phyloP scores from a whole-genome alignment of 1,140 invertebrate genomes.

The Drosophila erecta region DNA sequence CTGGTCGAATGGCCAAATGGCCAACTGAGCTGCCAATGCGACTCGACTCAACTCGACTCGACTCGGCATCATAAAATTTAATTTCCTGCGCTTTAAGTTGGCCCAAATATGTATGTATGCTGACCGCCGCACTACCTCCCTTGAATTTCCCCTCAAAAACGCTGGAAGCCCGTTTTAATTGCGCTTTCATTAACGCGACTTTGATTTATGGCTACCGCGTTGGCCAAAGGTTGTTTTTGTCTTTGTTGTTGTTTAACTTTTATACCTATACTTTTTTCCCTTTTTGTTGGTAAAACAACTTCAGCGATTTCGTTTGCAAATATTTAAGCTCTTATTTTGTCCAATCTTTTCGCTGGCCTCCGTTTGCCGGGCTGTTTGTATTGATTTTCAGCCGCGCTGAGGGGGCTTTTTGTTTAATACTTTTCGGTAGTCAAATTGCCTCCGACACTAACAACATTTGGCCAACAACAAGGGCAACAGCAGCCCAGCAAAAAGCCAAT shows the following conservation, averaged over 20 bases:
- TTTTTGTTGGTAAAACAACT: conserved; percentile 10
- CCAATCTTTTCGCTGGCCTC: conserved; percentile 18
- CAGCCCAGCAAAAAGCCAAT: conserved; percentile 24
- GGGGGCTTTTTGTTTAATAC: conserved; percentile 76
- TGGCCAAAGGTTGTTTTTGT: conserved; percentile 73
- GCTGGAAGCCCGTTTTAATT: conserved; percentile 74
- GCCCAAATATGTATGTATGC: conserved; percentile 63
- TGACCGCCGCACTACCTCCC: conserved; percentile 9
- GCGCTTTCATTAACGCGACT: conserved; percentile 83
- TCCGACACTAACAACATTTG: conserved; percentile 40
- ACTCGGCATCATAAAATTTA: conserved; percentile 79
- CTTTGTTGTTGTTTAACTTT: conserved; percentile 27
- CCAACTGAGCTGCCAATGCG: conserved; percentile 69
- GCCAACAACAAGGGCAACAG: conserved; percentile 4
- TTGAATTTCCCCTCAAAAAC: not conserved
- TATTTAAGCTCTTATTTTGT: conserved; percentile 69
- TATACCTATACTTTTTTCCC: conserved; percentile 17
- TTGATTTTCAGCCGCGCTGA: conserved; percentile 65
- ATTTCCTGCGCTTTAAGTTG: conserved; percentile 81
- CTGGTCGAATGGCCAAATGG: conserved; percentile 75
- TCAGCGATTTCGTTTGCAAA: conserved; percentile 81
- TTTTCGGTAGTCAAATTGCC: conserved; percentile 77
- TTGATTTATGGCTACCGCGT: conserved; percentile 82
- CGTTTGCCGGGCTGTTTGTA: conserved; percentile 58
- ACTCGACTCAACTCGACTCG: conserved; percentile 1